Percentiles rank a stretch among this genome's conserved stretches.
phyloP scores from a whole-genome alignment of 2,113 vertebrate genomes.

The Pollimyrus isidori region DNA sequence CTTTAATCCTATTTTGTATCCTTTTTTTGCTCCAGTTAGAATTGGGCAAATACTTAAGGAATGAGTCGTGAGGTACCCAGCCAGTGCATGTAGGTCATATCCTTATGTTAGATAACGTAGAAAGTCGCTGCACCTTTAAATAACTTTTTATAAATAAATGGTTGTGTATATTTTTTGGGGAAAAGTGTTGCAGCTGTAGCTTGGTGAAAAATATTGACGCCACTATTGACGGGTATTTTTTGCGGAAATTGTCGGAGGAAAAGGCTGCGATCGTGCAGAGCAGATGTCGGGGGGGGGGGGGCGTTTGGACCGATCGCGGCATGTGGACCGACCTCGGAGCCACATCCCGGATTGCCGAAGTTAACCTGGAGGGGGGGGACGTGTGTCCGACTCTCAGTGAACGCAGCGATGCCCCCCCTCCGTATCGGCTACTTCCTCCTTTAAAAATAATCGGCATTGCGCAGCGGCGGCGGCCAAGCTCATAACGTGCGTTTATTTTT shows the following conservation, averaged over 20 bases:
- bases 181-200: neutral
- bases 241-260: neutral
- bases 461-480: neutral
- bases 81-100: conserved; percentile 36
- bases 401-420: neutral
- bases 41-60: conserved; percentile 36
- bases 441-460: conserved; percentile 2
- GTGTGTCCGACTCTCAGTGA: neutral
- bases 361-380: neutral
- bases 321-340: neutral
- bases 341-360: neutral
- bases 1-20: neutral
- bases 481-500: neutral
- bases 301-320: neutral
- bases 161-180: neutral
- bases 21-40: neutral
- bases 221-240: neutral
- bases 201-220: neutral
- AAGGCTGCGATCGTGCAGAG: neutral
- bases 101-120: neutral
- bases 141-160: conserved; percentile 15
- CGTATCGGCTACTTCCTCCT: neutral
- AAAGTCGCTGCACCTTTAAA: conserved; percentile 7
- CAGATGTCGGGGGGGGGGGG: too few species aligned
- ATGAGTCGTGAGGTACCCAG: conserved; percentile 36